These are phyloP conservation scores for Pseudolaguvia tuberculata DNA, from an alignment of 2,113 vertebrate species.

Conservation along the genomic window DNA sequence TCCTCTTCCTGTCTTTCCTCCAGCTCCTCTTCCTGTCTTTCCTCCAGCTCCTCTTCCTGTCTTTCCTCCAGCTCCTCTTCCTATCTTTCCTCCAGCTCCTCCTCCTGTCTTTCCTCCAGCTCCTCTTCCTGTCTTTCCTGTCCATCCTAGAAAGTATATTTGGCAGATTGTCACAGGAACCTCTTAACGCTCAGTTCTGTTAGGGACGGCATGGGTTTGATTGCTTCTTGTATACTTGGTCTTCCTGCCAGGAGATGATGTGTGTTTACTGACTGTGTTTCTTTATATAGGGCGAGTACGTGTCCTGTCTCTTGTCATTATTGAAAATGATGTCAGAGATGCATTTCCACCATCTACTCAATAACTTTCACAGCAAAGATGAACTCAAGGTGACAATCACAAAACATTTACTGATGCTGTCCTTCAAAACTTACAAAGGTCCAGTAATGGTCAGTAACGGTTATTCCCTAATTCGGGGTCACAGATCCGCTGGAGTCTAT, in stretches of 20 bases:
- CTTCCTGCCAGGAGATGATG: constrained; percentile 1
- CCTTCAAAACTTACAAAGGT: not conserved
- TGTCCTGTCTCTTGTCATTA: constrained; percentile 93
- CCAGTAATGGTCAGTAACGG: too few relatives aligned
- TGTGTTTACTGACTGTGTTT: constrained; percentile 20
- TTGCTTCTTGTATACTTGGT: constrained; percentile 12
- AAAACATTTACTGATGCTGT: not conserved
- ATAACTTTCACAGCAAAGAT: constrained; percentile 98
- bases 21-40: too few relatives aligned
- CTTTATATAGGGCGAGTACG: constrained; percentile 87
- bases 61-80: too few relatives aligned
- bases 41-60: too few relatives aligned
- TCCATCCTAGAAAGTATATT: not conserved
- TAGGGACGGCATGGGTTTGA: constrained; percentile 15
- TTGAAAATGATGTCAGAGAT: constrained; percentile 96
- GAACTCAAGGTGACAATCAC: constrained; percentile 83
- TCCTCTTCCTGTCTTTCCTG: too few relatives aligned
- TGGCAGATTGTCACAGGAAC: not conserved
- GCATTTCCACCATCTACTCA: constrained; percentile 91
- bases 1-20: too few relatives aligned
- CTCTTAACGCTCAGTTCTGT: constrained; percentile 11
- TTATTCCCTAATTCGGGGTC: too few relatives aligned
- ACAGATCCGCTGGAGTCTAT: too few relatives aligned
- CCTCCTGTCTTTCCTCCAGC: too few relatives aligned
- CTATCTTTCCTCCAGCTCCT: too few relatives aligned